These are phyloP conservation scores for Uropetala carovei DNA, from an alignment of 2,888 invertebrate species.

Conservation along the genomic window DNA sequence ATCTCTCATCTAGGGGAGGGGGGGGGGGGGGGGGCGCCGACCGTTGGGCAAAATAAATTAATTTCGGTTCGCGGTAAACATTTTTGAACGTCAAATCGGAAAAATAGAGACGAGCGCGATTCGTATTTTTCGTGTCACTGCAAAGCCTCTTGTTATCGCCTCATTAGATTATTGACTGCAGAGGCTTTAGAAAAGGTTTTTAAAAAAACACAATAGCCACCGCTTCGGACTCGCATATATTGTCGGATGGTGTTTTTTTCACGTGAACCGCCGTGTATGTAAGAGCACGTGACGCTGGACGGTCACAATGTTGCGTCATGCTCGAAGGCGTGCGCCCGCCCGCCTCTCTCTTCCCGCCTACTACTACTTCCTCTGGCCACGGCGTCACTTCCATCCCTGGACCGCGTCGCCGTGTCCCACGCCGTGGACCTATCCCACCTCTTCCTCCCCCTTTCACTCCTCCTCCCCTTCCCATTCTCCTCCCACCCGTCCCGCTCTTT, in stretches of 20 bases:
- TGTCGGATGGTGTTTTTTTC: slow-evolving; percentile 9
- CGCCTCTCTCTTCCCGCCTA: background rate
- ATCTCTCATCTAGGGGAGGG: too few relatives aligned
- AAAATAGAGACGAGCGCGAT: too few relatives aligned
- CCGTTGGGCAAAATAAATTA: too few relatives aligned
- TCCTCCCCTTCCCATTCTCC: background rate
- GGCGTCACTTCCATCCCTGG: background rate
- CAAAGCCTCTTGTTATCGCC: background rate
- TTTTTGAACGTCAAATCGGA: too few relatives aligned
- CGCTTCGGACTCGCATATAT: background rate
- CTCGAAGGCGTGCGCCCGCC: background rate
- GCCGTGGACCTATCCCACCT: background rate
- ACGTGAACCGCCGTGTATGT: slow-evolving; percentile 46
- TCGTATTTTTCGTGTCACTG: too few relatives aligned
- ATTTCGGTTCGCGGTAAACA: too few relatives aligned
- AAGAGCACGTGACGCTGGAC: background rate
- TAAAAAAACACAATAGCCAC: background rate
- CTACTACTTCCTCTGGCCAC: background rate
- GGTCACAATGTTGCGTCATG: slow-evolving; percentile 16
- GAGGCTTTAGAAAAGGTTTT: background rate
- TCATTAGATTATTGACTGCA: slow-evolving; percentile 1
- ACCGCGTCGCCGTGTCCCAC: background rate
- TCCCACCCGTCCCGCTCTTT: background rate
- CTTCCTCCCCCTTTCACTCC: background rate
- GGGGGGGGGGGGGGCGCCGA: too few relatives aligned